Evolutionary conservation across 2,113 vertebrate genomes (phyloP), one percentile per base, ranked within the genome.

Genomic region (Sphyrna mokarran): DNA sequence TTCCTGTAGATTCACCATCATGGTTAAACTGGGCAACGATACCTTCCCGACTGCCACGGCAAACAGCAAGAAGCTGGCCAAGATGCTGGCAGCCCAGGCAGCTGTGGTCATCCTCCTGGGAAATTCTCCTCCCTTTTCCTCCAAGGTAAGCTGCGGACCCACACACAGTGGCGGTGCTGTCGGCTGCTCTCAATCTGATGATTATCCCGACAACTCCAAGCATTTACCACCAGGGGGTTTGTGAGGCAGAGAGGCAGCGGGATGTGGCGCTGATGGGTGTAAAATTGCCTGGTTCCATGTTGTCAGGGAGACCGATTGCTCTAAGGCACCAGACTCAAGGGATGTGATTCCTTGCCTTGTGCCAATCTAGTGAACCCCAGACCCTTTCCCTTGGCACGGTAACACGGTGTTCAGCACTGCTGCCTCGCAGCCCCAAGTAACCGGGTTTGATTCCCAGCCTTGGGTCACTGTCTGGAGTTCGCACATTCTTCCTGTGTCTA

Each of bases 51-150:
- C 98, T 33, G 98, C 98, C 70, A 98, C 98, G 0, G 99, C 99
- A 90, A 98, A 98, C 95, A 99, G 98, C 97, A 99, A 99, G 97
- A 99, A 99, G 96, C 98, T 98, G 48, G 99, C 99, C 0, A 98
- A 98, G 96, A 99, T 99, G 97, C 98, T 99, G 97, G 99, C 99
- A 0, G 99, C 99, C 0, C 98, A 99, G 96, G 98, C 98, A 72
- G 99, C 99, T 18, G 98, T 99, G 96, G 99, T 98, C 96, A 98
- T 98, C 78, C 97, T 99, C 95, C 97, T 98, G 20, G 98, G 97
- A 85, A 98, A 98, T 1, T 97, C 98, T 72, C 96, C 96, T 95
- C 96, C 1, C 70, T 0, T 72, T 96, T 97, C 63, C 97, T 97
- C 96, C 96, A 97, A 20, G 98, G 97, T 95, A 98, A 66, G 87